phyloP scores from a whole-genome alignment of 2,113 vertebrate genomes.

The Rhinoptilus africanus region DNA sequence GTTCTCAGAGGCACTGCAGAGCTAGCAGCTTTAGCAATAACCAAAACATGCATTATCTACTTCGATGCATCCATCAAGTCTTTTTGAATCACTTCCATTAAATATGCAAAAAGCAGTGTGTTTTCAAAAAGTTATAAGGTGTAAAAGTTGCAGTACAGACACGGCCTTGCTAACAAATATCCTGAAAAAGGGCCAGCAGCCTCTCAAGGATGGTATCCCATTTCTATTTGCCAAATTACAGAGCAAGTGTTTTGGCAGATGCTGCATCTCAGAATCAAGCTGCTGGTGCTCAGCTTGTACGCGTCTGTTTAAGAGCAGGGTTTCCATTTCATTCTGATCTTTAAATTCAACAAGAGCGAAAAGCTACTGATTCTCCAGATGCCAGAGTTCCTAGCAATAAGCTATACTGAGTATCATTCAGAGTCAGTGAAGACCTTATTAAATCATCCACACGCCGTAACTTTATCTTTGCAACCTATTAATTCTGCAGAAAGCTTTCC shows the following conservation, averaged over 20 bases:
- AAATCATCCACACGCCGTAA: background rate
- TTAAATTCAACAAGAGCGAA: background rate
- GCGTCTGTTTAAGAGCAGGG: background rate
- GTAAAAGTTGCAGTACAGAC: background rate
- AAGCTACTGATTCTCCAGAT: background rate
- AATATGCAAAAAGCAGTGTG: background rate
- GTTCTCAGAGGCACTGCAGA: background rate
- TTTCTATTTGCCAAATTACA: background rate
- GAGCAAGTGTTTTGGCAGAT: background rate
- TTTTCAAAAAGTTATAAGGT: background rate
- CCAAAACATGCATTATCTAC: background rate
- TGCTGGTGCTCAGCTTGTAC: background rate
- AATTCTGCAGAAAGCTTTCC: background rate
- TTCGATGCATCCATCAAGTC: accelerated
- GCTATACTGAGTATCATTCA: background rate
- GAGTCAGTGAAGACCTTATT: background rate
- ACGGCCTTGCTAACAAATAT: background rate
- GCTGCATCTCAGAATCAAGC: background rate
- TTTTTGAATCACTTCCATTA: background rate
- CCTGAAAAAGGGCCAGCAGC: background rate
- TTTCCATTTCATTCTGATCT: background rate
- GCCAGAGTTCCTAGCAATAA: background rate
- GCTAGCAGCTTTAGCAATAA: background rate
- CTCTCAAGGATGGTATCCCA: background rate
- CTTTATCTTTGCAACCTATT: background rate